Base-by-base conservation (phyloP, 2,888 invertebrate species). In the Melipona beecheii region DNA sequence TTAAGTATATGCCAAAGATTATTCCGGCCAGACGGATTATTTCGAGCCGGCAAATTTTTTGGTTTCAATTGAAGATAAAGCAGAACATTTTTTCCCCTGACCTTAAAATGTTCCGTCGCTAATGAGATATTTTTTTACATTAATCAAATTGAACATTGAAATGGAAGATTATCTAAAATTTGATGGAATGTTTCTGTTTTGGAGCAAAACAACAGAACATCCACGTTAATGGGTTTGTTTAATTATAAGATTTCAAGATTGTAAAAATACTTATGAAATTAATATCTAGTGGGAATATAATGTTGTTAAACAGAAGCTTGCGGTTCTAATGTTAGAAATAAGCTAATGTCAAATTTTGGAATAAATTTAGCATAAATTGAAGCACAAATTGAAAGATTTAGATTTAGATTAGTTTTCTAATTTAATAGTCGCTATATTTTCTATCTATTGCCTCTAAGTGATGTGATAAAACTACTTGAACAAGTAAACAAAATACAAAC, bases 1-100 rank as follows among this genome's bases (percentile, higher is more conserved):
- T 81, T 60, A 68, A 71, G 50, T 56, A 75, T 75, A 56, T 68
- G 21, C 70, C 52, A 75, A 54, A 54, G 43, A 68, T 75, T 81
- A 71, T 68, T 75, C 31, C 17, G 19, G 49, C 49, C 49, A 49
- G 54, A 43, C 31, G n/a, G 43, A 50, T 65, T 49, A 66, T 70
- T 82, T 65, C n/a, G 2, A 19, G 31, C 27, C 13, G 21, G 43
- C 17, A 62, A 36, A 52, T 43, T 60, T 60, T 27, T 36, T 50
- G 9, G 17, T 50, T 66, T 60, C 4, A 21, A 17, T 13, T 9
- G 2, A 24, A 65, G 52, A 36, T 15, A 69, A 31, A 64, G 21
- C 4, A 4, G 21, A 31, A 15, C 27, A 21, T 69, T 15, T 21
- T 31, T 4, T 4, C 3, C 1, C 2, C 9, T n/a, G 52, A 27